Conservation (phyloP, 2,888 invertebrate species). For the Lasioglossum zephyrum region DNA sequence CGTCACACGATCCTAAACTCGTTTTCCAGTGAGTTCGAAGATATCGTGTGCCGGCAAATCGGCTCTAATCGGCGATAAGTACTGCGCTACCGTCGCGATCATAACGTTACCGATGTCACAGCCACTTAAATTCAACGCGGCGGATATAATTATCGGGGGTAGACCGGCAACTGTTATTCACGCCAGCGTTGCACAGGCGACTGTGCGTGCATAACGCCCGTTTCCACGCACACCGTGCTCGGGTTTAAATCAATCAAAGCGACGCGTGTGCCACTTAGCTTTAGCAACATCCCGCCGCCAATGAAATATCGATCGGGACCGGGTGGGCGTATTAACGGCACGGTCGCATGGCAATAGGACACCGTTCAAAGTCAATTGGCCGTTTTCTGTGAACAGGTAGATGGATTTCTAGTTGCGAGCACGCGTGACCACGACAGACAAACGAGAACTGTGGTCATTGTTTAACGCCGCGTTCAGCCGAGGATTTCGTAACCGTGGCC, state of each 20-base stretch:
- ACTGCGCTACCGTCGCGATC: not conserved
- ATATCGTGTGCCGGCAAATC: not conserved
- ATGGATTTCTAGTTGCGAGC: constrained; percentile 45
- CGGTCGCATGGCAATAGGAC: constrained; percentile 27
- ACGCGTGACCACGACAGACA: constrained; percentile 38
- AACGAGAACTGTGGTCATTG: constrained; percentile 17
- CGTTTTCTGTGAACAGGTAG: constrained; percentile 50
- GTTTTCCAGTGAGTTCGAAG: not conserved
- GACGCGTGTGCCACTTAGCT: constrained; percentile 38
- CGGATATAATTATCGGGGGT: constrained; percentile 33
- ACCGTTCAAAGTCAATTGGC: constrained; percentile 42
- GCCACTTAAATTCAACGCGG: constrained; percentile 15
- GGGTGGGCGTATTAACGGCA: constrained; percentile 50
- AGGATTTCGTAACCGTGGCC: constrained; percentile 28
- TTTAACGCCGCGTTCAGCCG: constrained; percentile 7
- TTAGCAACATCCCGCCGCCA: constrained; percentile 46
- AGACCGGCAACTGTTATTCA: constrained; percentile 17
- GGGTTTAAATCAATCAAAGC: constrained; percentile 50
- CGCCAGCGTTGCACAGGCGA: not conserved
- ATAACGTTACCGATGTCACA: constrained; percentile 21
- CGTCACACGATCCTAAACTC: not conserved
- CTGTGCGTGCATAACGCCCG: constrained; percentile 3
- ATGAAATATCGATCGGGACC: constrained; percentile 43
- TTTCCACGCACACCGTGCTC: constrained; percentile 30
- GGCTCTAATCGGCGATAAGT: constrained; percentile 20